phyloP scores from a whole-genome alignment of 1,140 invertebrate genomes.

The Temnothorax nylanderi region DNA sequence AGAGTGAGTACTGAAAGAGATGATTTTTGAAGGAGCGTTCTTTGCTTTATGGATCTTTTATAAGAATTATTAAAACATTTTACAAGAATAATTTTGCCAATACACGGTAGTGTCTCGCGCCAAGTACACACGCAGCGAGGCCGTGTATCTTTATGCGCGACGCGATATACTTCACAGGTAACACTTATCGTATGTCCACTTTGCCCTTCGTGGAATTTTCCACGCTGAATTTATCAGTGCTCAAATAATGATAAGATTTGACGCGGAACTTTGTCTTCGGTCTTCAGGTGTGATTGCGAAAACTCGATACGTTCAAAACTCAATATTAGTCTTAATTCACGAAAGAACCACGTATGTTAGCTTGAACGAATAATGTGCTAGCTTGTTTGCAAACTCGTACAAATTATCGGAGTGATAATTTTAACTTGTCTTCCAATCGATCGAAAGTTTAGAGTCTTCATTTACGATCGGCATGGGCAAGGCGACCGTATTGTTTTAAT shows the following conservation, averaged over 20 bases:
- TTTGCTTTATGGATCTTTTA: not conserved
- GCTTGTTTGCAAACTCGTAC: not conserved
- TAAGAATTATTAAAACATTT: not conserved
- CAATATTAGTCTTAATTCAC: not conserved
- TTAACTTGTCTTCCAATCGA: not conserved
- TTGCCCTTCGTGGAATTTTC: conserved; percentile 67
- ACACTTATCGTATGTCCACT: conserved; percentile 55
- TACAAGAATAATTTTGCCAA: conserved; percentile 28
- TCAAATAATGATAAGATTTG: conserved; percentile 73
- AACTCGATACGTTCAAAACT: conserved; percentile 4
- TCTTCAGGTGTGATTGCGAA: not conserved
- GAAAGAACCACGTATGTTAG: not conserved
- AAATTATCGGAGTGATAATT: not conserved
- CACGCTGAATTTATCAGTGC: conserved; percentile 66
- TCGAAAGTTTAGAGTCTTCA: not conserved
- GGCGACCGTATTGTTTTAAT: not conserved
- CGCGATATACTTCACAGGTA: conserved; percentile 6
- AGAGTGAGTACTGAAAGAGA: not conserved
- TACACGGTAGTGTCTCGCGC: no score
- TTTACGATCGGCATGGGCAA: not conserved
- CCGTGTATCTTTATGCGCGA: no score
- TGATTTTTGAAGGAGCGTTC: not conserved
- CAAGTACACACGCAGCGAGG: no score
- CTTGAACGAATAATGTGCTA: not conserved
- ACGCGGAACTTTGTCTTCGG: not conserved